These are phyloP conservation scores for Saguinus midas DNA, from an alignment of 2,113 vertebrate genomes.

Conservation along the genomic window DNA sequence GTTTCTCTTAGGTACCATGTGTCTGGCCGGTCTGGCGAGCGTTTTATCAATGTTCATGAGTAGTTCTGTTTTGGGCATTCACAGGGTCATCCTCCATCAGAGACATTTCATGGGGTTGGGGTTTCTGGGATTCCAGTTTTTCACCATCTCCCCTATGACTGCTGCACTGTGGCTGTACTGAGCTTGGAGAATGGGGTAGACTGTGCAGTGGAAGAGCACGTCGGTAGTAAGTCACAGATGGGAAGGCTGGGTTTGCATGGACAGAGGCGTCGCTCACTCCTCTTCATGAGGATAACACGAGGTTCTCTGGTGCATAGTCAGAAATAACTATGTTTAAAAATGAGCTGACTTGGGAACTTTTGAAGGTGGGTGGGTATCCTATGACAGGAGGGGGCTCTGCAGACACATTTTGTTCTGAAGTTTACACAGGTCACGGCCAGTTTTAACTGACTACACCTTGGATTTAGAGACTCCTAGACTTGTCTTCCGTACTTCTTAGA, in stretches of 20 bases:
- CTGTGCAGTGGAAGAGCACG: not conserved
- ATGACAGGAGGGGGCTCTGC: not conserved
- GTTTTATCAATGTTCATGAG: not conserved
- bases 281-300: not conserved
- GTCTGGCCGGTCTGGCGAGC: not conserved
- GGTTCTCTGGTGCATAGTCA: not conserved
- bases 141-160: not conserved
- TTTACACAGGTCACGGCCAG: not conserved
- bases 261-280: fast-evolving
- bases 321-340: not conserved
- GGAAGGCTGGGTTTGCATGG: not conserved
- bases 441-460: not conserved
- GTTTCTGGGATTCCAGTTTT: not conserved
- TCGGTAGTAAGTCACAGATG: not conserved
- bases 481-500: not conserved
- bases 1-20: not conserved
- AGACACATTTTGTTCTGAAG: not conserved
- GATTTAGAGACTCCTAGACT: not conserved
- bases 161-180: fast-evolving
- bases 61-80: not conserved
- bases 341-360: not conserved
- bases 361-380: not conserved
- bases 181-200: not conserved
- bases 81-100: not conserved
- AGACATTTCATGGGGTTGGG: not conserved